phyloP scores from a whole-genome alignment of 2,113 vertebrate genomes.

The Daphoenositta chrysoptera region DNA sequence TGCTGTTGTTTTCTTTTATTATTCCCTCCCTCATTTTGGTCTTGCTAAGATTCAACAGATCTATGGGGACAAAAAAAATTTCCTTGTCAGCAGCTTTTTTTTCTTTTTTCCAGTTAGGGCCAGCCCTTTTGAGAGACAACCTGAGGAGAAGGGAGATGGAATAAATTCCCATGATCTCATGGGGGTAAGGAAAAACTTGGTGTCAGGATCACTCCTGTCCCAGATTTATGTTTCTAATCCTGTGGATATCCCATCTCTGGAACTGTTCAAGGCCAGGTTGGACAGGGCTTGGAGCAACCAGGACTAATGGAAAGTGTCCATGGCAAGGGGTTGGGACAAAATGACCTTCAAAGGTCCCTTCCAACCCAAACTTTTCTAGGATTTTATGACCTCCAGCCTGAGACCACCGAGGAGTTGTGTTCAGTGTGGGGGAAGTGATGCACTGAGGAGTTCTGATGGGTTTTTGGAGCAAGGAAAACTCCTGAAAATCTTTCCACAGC shows the following conservation, averaged over 20 bases:
- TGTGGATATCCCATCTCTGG: not conserved
- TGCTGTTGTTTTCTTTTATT: not conserved
- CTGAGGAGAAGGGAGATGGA: not conserved
- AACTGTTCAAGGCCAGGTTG: not conserved
- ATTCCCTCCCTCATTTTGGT: not conserved
- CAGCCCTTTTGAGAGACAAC: not conserved
- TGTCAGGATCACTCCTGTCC: not conserved
- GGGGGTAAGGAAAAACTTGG: not conserved
- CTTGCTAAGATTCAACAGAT: not conserved
- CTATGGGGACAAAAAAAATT: not conserved
- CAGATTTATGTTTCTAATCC: not conserved
- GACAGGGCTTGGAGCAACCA: not conserved
- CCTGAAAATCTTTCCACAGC: not conserved
- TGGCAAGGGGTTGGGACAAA: not conserved
- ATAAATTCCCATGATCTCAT: not conserved
- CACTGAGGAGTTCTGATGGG: not conserved
- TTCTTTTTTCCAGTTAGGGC: not conserved
- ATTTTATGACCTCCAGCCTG: not conserved
- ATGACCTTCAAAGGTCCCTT: not conserved
- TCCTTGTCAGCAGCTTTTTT: not conserved
- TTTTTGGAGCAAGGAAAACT: not conserved
- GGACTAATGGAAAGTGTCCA: not conserved
- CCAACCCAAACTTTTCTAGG: not conserved
- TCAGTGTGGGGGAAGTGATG: not conserved
- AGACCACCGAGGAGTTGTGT: not conserved